These are phyloP conservation scores for Palythoa heliodiscus DNA, from an alignment of 92 coral and sea anemone genomes.

Conservation along the genomic window DNA sequence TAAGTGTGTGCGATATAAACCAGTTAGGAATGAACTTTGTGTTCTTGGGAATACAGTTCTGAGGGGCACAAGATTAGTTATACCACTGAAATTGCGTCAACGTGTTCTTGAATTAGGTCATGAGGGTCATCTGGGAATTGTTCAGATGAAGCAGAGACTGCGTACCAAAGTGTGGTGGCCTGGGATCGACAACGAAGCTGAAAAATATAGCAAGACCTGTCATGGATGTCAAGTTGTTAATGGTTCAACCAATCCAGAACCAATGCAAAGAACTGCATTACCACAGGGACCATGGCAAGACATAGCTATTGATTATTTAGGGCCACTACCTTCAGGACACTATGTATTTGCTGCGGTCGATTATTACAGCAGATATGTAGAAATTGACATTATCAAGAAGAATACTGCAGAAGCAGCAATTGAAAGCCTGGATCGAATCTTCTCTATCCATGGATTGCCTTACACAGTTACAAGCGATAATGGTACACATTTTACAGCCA, in stretches of 20 bases:
- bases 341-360: conserved; percentile 57
- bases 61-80: conserved; percentile 42
- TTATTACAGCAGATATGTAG: conserved; percentile 60
- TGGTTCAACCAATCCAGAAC: conserved; percentile 45
- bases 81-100: conserved; percentile 44
- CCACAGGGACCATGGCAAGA: conserved; percentile 53
- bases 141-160: conserved; percentile 51
- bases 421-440: conserved; percentile 50
- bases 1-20: conserved; percentile 16
- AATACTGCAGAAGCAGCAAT: conserved; percentile 52
- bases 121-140: conserved; percentile 53
- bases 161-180: conserved; percentile 67
- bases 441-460: conserved; percentile 57
- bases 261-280: conserved; percentile 44
- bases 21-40: conserved; percentile 49
- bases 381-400: conserved; percentile 45
- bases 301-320: conserved; percentile 52
- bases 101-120: conserved; percentile 40
- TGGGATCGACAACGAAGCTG: conserved; percentile 59
- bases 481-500: conserved; percentile 29
- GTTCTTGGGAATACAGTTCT: conserved; percentile 41
- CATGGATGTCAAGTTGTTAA: conserved; percentile 65
- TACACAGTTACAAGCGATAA: conserved; percentile 39
- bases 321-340: conserved; percentile 59
- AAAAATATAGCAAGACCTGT: conserved; percentile 50